phyloP scores from a whole-genome alignment of 2,797 vertebrate species.

The Menidia menidia region DNA sequence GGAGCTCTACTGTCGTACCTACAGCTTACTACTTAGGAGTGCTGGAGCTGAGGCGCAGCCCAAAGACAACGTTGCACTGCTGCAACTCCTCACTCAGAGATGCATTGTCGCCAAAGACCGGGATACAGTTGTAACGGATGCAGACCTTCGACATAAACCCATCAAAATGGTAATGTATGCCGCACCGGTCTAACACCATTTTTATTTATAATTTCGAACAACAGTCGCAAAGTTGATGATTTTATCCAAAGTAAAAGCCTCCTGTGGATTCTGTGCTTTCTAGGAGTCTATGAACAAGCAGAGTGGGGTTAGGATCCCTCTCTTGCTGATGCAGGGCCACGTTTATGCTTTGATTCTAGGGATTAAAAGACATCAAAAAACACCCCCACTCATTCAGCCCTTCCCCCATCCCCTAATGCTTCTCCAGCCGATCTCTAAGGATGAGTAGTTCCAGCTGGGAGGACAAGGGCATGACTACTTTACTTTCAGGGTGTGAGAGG shows the following conservation, averaged over 20 bases:
- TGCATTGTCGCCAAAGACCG: constrained; percentile 82
- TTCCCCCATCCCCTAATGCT: constrained; percentile 26
- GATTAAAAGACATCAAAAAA: constrained; percentile 77
- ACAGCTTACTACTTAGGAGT: constrained; percentile 78
- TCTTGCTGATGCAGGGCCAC: constrained; percentile 43
- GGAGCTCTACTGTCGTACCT: constrained; percentile 90
- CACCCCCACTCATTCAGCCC: constrained; percentile 54
- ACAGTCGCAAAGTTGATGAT: neutral
- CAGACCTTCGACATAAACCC: constrained; percentile 88
- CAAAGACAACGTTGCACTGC: constrained; percentile 83
- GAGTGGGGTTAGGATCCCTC: constrained; percentile 14
- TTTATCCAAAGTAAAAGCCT: neutral
- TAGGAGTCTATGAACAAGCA: constrained; percentile 15
- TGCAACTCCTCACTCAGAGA: constrained; percentile 84
- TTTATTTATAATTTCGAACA: neutral
- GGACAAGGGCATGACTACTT: constrained; percentile 47
- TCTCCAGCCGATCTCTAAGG: constrained; percentile 59
- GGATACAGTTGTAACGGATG: constrained; percentile 82
- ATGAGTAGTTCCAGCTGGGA: constrained; percentile 79
- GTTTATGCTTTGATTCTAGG: constrained; percentile 73
- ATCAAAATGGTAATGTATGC: constrained; percentile 89
- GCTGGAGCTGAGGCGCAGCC: constrained; percentile 69
- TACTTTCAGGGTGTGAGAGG: constrained; percentile 50
- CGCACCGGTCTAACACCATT: neutral
- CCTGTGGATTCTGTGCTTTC: constrained; percentile 15